Conservation (phyloP, 1,140 invertebrate species). For the Drosophila prosaltans region DNA sequence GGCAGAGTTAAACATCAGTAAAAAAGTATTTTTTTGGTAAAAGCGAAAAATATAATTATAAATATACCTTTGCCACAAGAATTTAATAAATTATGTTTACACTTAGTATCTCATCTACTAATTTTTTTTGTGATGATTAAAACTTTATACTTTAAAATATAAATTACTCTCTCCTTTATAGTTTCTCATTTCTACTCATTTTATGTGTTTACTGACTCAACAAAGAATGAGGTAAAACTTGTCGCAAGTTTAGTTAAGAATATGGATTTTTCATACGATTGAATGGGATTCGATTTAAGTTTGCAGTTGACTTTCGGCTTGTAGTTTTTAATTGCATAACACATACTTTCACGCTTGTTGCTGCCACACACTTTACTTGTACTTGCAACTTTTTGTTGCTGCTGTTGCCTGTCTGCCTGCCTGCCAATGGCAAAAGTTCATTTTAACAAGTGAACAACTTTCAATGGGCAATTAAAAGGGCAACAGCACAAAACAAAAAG, state of each 20-base stretch:
- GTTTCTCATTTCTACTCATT: too few species aligned
- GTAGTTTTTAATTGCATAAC: conserved; percentile 74
- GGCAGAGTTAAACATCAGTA: too few species aligned
- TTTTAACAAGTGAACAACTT: conserved; percentile 81
- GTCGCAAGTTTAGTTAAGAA: background rate
- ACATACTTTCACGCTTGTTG: conserved; percentile 76
- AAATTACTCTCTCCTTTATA: too few species aligned
- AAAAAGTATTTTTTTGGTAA: too few species aligned
- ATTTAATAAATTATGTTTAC: too few species aligned
- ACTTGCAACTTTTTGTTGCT: conserved; percentile 31
- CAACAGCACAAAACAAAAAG: conserved; percentile 63
- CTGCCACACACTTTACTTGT: conserved; percentile 57
- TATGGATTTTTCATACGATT: conserved; percentile 28
- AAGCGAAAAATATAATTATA: too few species aligned
- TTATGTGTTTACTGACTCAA: too few species aligned
- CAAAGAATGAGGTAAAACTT: conserved; percentile 1
- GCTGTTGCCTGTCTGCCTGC: conserved; percentile 14
- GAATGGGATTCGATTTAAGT: conserved; percentile 26
- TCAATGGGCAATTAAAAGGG: conserved; percentile 81
- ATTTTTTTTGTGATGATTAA: too few species aligned
- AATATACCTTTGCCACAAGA: too few species aligned
- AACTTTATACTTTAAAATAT: too few species aligned
- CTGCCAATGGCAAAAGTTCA: conserved; percentile 69
- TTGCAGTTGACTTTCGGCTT: conserved; percentile 26
- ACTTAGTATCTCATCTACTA: too few species aligned